Conservation (phyloP, 2,113 vertebrate species). For the human region GRCh38 chr15:60047501-60048000, state of each 20-base stretch:
- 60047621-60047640: neutral
- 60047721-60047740: neutral
- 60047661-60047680: slow-evolving; percentile 2
- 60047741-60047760: neutral
- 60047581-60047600: neutral
- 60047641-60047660: neutral
- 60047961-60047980: neutral
- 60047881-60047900: neutral
- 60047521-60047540: neutral
- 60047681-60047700: neutral
- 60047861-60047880: neutral
- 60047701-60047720: neutral
- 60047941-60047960: neutral
- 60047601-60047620: neutral
- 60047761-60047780: neutral
- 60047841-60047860: neutral
- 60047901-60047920: neutral
- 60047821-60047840: neutral
- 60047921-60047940: neutral
- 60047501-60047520: neutral
- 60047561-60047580: neutral
- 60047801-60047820: neutral
- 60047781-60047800: neutral
- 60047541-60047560: neutral
- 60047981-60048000: neutral